Evolutionary conservation across 2,113 vertebrate species (phyloP), one percentile per base, ranked within the genome.

Genomic region (Poeciliopsis prolifica): DNA sequence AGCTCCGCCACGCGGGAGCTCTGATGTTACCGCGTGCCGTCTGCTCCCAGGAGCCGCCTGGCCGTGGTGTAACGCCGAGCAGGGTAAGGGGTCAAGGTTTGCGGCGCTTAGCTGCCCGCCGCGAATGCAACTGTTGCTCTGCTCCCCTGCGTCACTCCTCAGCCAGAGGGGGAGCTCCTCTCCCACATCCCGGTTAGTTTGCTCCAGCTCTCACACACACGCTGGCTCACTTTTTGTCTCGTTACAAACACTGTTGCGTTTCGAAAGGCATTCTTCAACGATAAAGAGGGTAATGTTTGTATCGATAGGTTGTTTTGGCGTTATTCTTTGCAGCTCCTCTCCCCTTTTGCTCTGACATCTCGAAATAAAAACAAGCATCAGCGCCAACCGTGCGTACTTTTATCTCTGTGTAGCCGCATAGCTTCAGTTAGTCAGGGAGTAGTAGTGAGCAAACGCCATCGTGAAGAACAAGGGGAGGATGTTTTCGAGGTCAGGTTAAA

Each of bases 131-230:
- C 87, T 87, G 89, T 91, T 87, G 88, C 89, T 79, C 73, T 61
- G 81, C 76, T 84, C 72, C 61, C 79, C 51, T 74, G 88, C 81
- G 81, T 88, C 85, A 44, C 70, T 65, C 65, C 63, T 73, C 84
- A 86, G 89, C 87, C 85, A 77, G 77, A 87, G 82, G 86, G 83
- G 82, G 86, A 80, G 86, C 89, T 89, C 75, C 81, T 87, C 81
- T 89, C 70, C 76, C 82, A 83, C 26, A n/a, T 60, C 69, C 80
- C 73, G 77, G 86, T 88, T 82, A 84, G 29, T 83, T 70, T 77
- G 31, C 80, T 33, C 65, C 24, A 40, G 30, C 37, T 28, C n/a
- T 2, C 35, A 11, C 9, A 11, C 35, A 33, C 12, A 60, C 68
- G 65, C 64, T 62, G 44, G 80, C 72, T 82, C 61, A 66, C 30